These are phyloP conservation scores for Phylloscopus whistleri DNA, from an alignment of 2,113 vertebrate species.

Conservation along the genomic window DNA sequence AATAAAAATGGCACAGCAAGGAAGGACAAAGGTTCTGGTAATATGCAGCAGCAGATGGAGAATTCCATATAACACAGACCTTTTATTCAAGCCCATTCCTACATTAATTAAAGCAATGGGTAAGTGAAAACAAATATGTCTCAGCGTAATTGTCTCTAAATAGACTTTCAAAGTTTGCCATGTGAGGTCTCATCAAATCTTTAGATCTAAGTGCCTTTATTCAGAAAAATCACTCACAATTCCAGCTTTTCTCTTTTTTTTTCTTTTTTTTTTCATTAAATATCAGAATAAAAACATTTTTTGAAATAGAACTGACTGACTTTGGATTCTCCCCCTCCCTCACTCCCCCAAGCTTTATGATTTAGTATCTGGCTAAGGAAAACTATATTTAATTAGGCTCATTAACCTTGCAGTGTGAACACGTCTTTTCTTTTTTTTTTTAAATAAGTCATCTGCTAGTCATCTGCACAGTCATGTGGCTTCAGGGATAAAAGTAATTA, in stretches of 20 bases:
- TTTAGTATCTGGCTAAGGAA: slow-evolving; percentile 63
- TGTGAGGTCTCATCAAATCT: slow-evolving; percentile 13
- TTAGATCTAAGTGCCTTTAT: not conserved
- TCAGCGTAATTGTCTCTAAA: slow-evolving; percentile 7
- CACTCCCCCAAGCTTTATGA: slow-evolving; percentile 10
- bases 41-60: slow-evolving; percentile 50
- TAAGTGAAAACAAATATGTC: slow-evolving; percentile 51
- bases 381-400: slow-evolving; percentile 68
- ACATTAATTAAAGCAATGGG: slow-evolving; percentile 49
- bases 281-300: slow-evolving; percentile 31
- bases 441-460: slow-evolving; percentile 68
- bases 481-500: slow-evolving; percentile 70
- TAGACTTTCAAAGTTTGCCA: slow-evolving; percentile 21
- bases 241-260: not conserved
- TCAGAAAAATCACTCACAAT: slow-evolving; percentile 1
- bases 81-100: slow-evolving; percentile 32
- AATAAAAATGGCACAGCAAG: not conserved
- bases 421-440: slow-evolving; percentile 43
- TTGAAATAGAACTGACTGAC: slow-evolving; percentile 14
- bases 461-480: slow-evolving; percentile 69
- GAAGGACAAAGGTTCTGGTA: slow-evolving; percentile 52
- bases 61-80: slow-evolving; percentile 34
- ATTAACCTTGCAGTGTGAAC: slow-evolving; percentile 72
- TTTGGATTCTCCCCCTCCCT: not conserved
- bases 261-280: not conserved